These are phyloP conservation scores for Hypomecis punctinalis DNA, from an alignment of 2,888 invertebrate genomes.

Conservation along the genomic window DNA sequence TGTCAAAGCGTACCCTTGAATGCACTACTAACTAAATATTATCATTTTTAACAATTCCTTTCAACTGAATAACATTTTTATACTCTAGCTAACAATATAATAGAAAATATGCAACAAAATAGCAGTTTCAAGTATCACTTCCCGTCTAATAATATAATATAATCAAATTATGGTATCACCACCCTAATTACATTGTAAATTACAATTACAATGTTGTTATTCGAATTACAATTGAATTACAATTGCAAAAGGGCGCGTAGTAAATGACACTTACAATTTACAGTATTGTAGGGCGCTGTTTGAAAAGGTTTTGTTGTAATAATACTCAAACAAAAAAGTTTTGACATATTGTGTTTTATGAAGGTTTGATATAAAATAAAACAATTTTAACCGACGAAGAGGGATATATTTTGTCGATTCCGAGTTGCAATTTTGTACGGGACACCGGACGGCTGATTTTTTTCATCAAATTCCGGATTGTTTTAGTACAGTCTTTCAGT, in stretches of 20 bases:
- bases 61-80: too few species aligned
- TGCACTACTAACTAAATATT: too few species aligned
- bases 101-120: conserved; percentile 30
- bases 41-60: too few species aligned
- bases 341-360: conserved; percentile 13
- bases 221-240: too few species aligned
- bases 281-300: conserved; percentile 16
- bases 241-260: conserved; percentile 24
- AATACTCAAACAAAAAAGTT: conserved; percentile 25
- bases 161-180: conserved; percentile 38
- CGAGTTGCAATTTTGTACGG: too few species aligned
- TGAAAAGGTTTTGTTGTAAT: conserved; percentile 14
- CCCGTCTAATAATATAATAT: conserved; percentile 33
- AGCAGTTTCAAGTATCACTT: conserved; percentile 49
- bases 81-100: background rate
- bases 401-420: too few species aligned
- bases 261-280: conserved; percentile 35
- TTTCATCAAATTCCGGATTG: too few species aligned
- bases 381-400: too few species aligned
- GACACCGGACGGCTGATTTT: too few species aligned
- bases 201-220: conserved; percentile 28
- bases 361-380: background rate
- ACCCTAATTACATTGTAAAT: conserved; percentile 40
- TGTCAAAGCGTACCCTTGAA: too few species aligned
- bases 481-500: too few species aligned